phyloP scores from a whole-genome alignment of 2,797 vertebrate species.

The Enteromius fasciolatus region DNA sequence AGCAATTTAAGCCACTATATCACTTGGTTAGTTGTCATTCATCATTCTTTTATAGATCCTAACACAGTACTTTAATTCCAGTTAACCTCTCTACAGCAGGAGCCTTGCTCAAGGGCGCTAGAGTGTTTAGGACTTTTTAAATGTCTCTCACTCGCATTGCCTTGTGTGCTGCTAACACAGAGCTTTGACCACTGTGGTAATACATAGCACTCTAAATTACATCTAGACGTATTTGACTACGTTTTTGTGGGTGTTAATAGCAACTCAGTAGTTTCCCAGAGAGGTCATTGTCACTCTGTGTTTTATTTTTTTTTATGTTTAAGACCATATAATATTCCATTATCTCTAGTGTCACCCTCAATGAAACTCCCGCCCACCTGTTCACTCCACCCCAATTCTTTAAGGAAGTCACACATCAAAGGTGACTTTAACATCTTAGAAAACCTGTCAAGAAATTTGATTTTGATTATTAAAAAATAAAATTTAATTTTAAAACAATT shows the following conservation, averaged over 20 bases:
- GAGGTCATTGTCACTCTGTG: not conserved
- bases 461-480: conserved; percentile 2
- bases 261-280: not conserved
- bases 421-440: not conserved
- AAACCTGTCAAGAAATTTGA: not conserved
- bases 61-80: not conserved
- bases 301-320: not conserved
- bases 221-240: not conserved
- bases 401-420: conserved; percentile 4
- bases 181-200: not conserved
- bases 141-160: not conserved
- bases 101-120: not conserved
- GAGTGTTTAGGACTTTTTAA: conserved; percentile 8
- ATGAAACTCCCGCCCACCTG: not conserved
- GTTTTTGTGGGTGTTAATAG: not conserved
- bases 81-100: not conserved
- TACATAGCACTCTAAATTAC: not conserved
- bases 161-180: not conserved
- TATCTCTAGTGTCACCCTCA: not conserved
- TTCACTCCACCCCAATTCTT: not conserved
- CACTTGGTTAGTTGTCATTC: not conserved
- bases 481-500: not conserved
- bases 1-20: not conserved
- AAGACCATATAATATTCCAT: not conserved
- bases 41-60: not conserved